Conservation (phyloP, 53 echinoderm and acorn worm genomes). For the Temnopleurus reevesii region DNA sequence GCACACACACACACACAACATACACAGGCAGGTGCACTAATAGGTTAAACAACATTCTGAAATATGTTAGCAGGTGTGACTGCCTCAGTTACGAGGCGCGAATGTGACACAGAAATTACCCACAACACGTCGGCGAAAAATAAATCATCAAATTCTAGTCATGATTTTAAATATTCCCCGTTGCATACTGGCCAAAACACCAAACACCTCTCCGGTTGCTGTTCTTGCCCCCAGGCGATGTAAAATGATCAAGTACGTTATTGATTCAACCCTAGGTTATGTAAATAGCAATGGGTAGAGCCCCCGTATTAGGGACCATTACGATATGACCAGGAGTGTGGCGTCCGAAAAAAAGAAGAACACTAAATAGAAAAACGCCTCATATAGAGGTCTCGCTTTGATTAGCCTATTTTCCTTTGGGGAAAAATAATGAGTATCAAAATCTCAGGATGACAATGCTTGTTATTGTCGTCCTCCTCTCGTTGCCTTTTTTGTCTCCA, state of each 20-base stretch:
- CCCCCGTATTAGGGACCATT: not conserved
- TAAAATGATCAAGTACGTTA: conserved; percentile 24
- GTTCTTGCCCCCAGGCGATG: conserved; percentile 1
- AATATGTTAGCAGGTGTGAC: no score
- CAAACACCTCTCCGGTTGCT: not conserved
- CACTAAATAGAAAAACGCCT: conserved; percentile 15
- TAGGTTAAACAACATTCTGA: no score
- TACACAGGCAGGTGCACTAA: no score
- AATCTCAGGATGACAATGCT: not conserved
- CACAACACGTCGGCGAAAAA: not conserved
- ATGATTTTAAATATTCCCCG: conserved; percentile 14
- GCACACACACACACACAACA: no score
- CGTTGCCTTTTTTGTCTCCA: no score
- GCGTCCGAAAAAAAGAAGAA: not conserved
- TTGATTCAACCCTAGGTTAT: conserved; percentile 18
- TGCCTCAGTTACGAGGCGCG: not conserved
- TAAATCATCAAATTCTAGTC: conserved; percentile 3
- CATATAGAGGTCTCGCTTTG: not conserved
- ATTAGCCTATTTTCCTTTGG: not conserved
- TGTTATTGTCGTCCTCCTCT: not conserved
- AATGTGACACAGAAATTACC: not conserved
- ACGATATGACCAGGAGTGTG: not conserved
- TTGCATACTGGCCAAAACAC: conserved; percentile 9
- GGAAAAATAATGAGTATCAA: not conserved
- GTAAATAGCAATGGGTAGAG: conserved; percentile 1